Percentiles rank a stretch among this genome's conserved stretches.
phyloP scores from a whole-genome alignment of 2,113 vertebrate genomes.

The Mus pahari region DNA sequence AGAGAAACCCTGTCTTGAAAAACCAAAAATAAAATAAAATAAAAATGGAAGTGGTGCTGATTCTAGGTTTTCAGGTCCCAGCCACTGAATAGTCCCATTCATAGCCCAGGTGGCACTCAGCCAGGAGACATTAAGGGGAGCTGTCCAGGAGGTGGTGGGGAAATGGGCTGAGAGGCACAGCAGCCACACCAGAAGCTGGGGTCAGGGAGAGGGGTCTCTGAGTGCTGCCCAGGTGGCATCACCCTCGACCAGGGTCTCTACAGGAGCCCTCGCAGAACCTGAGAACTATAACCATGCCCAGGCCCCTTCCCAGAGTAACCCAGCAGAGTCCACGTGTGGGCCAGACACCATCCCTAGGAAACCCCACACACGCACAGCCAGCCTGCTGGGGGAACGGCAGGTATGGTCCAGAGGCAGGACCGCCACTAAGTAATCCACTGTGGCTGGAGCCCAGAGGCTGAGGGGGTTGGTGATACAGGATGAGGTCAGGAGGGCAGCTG shows the following conservation, averaged over 20 bases:
- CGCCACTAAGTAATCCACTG: too few relatives aligned
- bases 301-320: not conserved
- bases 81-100: not conserved
- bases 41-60: not conserved
- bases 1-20: too few relatives aligned
- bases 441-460: not conserved
- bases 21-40: too few relatives aligned
- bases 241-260: fast-evolving
- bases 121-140: not conserved
- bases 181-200: not conserved
- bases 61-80: not conserved
- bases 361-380: fast-evolving
- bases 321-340: not conserved
- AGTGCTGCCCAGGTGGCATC: not conserved
- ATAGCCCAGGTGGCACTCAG: not conserved
- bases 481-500: not conserved
- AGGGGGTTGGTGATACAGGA: not conserved
- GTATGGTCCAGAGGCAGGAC: not conserved
- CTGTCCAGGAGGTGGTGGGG: not conserved
- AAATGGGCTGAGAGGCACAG: not conserved
- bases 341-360: not conserved
- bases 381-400: not conserved
- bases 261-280: not conserved
- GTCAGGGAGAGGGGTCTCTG: not conserved
- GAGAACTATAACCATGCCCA: not conserved